Conservation (phyloP, 2,113 vertebrate species). For the Oxygymnocypris stewartii region DNA sequence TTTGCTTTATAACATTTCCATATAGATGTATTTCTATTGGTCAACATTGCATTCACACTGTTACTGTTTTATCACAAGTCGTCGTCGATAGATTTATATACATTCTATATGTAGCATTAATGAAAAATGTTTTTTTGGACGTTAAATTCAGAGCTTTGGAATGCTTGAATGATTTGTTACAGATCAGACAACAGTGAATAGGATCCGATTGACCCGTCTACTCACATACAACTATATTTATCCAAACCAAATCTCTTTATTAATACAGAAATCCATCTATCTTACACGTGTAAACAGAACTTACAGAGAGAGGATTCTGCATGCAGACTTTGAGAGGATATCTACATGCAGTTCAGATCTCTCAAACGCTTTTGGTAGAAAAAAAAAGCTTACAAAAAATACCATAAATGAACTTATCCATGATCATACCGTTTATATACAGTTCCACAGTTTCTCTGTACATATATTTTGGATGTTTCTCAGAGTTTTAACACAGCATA, state of each 20-base stretch:
- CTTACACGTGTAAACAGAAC: conserved; percentile 49
- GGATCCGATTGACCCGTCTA: conserved; percentile 35
- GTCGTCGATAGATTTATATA: conserved; percentile 39
- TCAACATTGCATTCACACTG: conserved; percentile 56
- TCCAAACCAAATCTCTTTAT: conserved; percentile 49
- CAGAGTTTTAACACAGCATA: conserved; percentile 17
- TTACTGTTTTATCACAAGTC: conserved; percentile 26
- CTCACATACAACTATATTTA: conserved; percentile 45
- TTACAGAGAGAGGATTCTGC: conserved; percentile 51
- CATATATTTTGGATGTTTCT: conserved; percentile 5
- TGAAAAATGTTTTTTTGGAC: conserved; percentile 29
- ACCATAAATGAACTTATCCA: conserved; percentile 51
- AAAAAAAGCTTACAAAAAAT: conserved; percentile 54
- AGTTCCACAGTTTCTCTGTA: conserved; percentile 28
- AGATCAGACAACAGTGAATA: conserved; percentile 53
- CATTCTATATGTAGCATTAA: conserved; percentile 46
- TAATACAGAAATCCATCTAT: conserved; percentile 51
- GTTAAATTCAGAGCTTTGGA: conserved; percentile 23
- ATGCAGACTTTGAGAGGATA: conserved; percentile 52
- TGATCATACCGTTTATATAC: conserved; percentile 55
- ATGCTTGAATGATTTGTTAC: conserved; percentile 32
- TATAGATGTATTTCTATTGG: conserved; percentile 51
- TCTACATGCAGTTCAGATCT: conserved; percentile 54
- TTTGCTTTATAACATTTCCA: conserved; percentile 49
- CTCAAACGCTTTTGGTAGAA: conserved; percentile 41